These are phyloP conservation scores for Gnatocerus cornutus DNA, from an alignment of 2,888 invertebrate genomes.

Conservation along the genomic window DNA sequence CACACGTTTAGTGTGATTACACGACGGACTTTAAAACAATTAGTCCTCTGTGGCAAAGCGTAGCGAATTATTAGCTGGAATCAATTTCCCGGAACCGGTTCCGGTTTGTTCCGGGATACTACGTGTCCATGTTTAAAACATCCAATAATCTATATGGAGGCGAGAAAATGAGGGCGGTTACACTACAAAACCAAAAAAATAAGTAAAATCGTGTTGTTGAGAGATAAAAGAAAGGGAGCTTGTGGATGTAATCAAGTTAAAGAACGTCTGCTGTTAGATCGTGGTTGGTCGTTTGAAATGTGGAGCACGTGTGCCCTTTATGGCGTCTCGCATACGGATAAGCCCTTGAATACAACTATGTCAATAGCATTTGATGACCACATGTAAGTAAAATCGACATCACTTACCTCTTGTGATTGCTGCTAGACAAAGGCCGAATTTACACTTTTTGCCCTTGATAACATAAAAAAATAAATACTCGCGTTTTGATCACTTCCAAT, in stretches of 20 bases:
- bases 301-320: slow-evolving; percentile 63
- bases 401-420: slow-evolving; percentile 48
- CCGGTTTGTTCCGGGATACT: slow-evolving; percentile 1
- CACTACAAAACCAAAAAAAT: slow-evolving; percentile 34
- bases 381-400: slow-evolving; percentile 59
- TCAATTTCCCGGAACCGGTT: slow-evolving; percentile 21
- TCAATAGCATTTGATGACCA: slow-evolving; percentile 60
- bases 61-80: slow-evolving; percentile 16
- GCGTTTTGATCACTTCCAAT: too few species aligned
- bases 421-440: slow-evolving; percentile 12
- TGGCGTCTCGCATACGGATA: slow-evolving; percentile 63
- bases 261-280: slow-evolving; percentile 60
- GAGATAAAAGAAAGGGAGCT: slow-evolving; percentile 53
- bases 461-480: too few species aligned
- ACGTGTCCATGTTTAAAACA: slow-evolving; percentile 42
- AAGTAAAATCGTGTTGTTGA: slow-evolving; percentile 38
- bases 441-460: too few species aligned
- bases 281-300: slow-evolving; percentile 59
- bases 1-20: slow-evolving; percentile 8
- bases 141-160: slow-evolving; percentile 38
- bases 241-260: slow-evolving; percentile 64
- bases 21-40: slow-evolving; percentile 21
- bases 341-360: slow-evolving; percentile 59
- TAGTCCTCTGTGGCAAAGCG: slow-evolving; percentile 19
- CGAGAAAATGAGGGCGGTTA: slow-evolving; percentile 30